phyloP scores from a whole-genome alignment of 2,888 invertebrate species.

The Scaptomyza parva region DNA sequence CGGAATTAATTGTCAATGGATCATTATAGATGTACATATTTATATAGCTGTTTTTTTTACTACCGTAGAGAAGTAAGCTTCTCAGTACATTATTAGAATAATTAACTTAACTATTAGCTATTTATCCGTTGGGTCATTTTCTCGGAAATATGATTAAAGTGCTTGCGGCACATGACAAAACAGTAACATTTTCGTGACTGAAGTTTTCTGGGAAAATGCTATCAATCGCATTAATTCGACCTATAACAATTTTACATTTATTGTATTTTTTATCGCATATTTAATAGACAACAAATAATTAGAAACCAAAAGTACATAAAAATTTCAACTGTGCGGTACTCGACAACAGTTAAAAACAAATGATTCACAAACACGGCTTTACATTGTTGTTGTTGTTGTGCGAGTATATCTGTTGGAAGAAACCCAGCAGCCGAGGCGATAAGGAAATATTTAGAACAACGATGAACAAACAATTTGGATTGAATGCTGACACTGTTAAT shows the following conservation, averaged over 20 bases:
- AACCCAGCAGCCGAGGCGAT: slow-evolving; percentile 24
- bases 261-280: slow-evolving; percentile 1
- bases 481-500: not conserved
- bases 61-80: too few species aligned
- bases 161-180: slow-evolving; percentile 4
- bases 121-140: slow-evolving; percentile 27
- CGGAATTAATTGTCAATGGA: slow-evolving; percentile 2
- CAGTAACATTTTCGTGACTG: slow-evolving; percentile 30
- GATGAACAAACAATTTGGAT: slow-evolving; percentile 7
- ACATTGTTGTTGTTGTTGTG: slow-evolving; percentile 10
- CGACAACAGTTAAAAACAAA: slow-evolving; percentile 24
- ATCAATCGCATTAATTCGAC: slow-evolving; percentile 19
- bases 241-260: slow-evolving; percentile 5
- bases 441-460: slow-evolving; percentile 18
- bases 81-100: slow-evolving; percentile 12
- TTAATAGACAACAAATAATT: slow-evolving; percentile 23
- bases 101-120: slow-evolving; percentile 9
- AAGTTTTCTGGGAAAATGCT: slow-evolving; percentile 34
- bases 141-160: slow-evolving; percentile 24
- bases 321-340: slow-evolving; percentile 10
- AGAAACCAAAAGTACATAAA: not conserved
- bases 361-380: slow-evolving; percentile 45
- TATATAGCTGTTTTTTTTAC: slow-evolving; percentile 1
- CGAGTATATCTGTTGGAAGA: slow-evolving; percentile 12
- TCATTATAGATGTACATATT: slow-evolving; percentile 4